Evolutionary conservation across 2,113 vertebrate genomes (phyloP).

Genomic region (Xiphorhynchus elegans): DNA sequence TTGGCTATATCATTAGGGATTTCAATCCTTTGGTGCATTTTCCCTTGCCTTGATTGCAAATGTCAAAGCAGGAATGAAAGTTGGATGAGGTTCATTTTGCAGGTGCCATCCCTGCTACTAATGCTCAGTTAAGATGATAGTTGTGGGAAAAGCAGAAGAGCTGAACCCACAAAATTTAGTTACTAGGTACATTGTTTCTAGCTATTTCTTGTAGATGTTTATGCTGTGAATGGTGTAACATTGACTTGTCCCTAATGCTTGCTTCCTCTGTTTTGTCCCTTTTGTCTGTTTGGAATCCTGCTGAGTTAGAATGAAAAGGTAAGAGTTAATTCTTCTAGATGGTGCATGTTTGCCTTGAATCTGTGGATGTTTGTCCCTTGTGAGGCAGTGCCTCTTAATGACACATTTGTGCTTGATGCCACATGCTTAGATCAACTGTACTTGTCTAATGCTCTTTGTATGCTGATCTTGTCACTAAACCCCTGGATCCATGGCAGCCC

Average conservation of each 20-base stretch:
- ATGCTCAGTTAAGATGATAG: not conserved
- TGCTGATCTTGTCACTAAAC: slow-evolving; percentile 52
- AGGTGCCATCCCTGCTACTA: not conserved
- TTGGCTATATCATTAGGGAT: not conserved
- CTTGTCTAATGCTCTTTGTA: slow-evolving; percentile 51
- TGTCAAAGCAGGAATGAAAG: not conserved
- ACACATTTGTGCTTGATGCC: slow-evolving; percentile 57
- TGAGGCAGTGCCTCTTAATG: slow-evolving; percentile 51
- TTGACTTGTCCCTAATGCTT: slow-evolving; percentile 89
- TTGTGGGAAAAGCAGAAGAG: not conserved
- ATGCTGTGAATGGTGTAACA: slow-evolving; percentile 59
- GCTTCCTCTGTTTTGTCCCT: slow-evolving; percentile 96
- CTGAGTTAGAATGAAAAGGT: slow-evolving; percentile 99
- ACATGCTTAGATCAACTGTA: slow-evolving; percentile 13
- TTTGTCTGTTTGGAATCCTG: slow-evolving; percentile 98
- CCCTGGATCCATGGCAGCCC: slow-evolving; percentile 24
- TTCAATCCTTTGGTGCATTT: not conserved
- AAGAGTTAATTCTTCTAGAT: slow-evolving; percentile 90
- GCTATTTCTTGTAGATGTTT: slow-evolving; percentile 1
- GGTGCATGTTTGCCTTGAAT: slow-evolving; percentile 85
- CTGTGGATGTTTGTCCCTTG: slow-evolving; percentile 55
- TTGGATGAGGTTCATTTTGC: not conserved
- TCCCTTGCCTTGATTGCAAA: not conserved
- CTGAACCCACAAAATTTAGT: not conserved
- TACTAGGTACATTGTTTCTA: not conserved